Evolutionary conservation across 2,888 invertebrate species (phyloP).

Genomic region (Melanargia galathea): DNA sequence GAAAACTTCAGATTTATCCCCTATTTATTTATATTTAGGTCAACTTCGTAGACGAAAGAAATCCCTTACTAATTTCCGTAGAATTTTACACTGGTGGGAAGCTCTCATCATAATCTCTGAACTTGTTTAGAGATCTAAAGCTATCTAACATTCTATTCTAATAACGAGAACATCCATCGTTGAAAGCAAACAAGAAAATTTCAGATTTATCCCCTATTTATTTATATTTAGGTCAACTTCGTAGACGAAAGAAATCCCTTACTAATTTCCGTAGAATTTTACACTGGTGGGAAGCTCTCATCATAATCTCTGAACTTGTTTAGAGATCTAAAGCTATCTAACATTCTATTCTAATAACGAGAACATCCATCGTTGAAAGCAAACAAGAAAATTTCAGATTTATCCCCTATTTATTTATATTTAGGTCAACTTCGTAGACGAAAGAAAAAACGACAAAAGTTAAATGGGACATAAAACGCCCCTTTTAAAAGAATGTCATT

Average conservation of each 20-base stretch:
- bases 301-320: too few species aligned
- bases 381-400: not conserved
- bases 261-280: too few species aligned
- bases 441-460: slow-evolving; percentile 35
- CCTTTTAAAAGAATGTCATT: slow-evolving; percentile 42
- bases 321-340: too few species aligned
- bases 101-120: too few species aligned
- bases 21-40: slow-evolving; percentile 21
- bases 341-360: too few species aligned
- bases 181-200: not conserved
- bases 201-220: not conserved
- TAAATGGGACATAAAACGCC: slow-evolving; percentile 40
- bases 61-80: too few species aligned
- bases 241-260: slow-evolving; percentile 24
- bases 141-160: too few species aligned
- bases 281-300: too few species aligned
- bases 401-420: slow-evolving; percentile 15
- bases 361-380: too few species aligned
- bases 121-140: too few species aligned
- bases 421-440: slow-evolving; percentile 20
- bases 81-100: too few species aligned
- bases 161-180: too few species aligned
- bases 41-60: slow-evolving; percentile 16
- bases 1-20: not conserved
- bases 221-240: slow-evolving; percentile 17